Evolutionary conservation across 2,888 invertebrate genomes (phyloP), one percentile per base, ranked within the genome.

Genomic region (Oxycera nigricornis): DNA sequence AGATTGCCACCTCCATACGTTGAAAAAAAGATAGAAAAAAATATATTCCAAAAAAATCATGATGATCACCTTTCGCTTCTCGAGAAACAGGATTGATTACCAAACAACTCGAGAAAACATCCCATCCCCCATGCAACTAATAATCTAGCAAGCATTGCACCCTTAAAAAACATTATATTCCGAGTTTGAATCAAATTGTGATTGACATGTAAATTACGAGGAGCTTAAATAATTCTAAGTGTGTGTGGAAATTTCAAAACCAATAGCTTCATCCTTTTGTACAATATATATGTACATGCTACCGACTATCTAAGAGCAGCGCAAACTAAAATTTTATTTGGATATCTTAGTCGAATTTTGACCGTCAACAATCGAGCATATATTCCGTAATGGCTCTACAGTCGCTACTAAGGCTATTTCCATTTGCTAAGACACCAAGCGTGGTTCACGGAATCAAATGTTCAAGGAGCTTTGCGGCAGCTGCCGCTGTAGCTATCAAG

Each of bases 131-230:
- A n/a, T n/a, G n/a, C n/a, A n/a, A n/a, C n/a, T n/a, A n/a, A n/a
- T n/a, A 39, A 9, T 39, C 39, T 39, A 50, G 50, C 17, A 50
- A n/a, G n/a, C 50, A 0, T 50, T 50, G 50, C 9, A 4, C 50
- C 50, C n/a, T n/a, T n/a, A n/a, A 6, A 17, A 24, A 55, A 9
- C 55, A 24, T 55, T 55, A 9, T 55, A 50, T 24, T 55, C 24
- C 24, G 20, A 3, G 20, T 22, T 55, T 55, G 20, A 9, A 55
- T 22, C 55, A 55, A 55, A 55, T 55, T 55, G 22, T 3, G 24
- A 14, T 55, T 55, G 55, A 22, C 55, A 55, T 55, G 55, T 55
- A 55, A 55, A 55, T 55, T 55, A 55, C 46, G 17, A 46, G n/a
- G 46, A 46, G 46, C 46, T 46, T n/a, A 46, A 46, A 7, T 46